Percentiles rank a stretch among this genome's conserved stretches.
Conservation (phyloP, 1,140 invertebrate genomes). For the Zaprionus taronus region DNA sequence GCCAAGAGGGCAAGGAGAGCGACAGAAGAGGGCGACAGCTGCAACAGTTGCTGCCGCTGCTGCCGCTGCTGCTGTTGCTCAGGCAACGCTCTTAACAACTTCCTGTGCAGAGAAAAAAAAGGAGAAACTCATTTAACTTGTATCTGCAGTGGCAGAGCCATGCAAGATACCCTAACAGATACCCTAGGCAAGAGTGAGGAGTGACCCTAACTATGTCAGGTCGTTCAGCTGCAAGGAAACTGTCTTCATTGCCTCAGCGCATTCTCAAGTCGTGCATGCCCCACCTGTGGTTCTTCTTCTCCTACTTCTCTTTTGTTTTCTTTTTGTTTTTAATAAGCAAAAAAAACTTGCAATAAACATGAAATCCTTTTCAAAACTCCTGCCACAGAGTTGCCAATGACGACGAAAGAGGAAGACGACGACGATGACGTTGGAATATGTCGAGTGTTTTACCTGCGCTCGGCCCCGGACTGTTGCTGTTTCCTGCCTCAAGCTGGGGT, state of each 20-base stretch:
- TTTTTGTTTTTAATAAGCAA: conserved; percentile 49
- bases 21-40: not conserved
- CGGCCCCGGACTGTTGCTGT: conserved; percentile 36
- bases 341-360: conserved; percentile 46
- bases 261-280: not conserved
- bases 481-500: conserved; percentile 46
- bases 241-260: not conserved
- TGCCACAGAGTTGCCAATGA: conserved; percentile 40
- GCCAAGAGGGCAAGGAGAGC: conserved; percentile 16
- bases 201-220: not conserved
- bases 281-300: conserved; percentile 28
- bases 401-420: conserved; percentile 4
- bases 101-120: conserved; percentile 38
- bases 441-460: conserved; percentile 4
- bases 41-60: conserved; percentile 30
- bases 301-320: conserved; percentile 26
- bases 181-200: not conserved
- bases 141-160: conserved; percentile 43
- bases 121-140: conserved; percentile 75
- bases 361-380: conserved; percentile 69
- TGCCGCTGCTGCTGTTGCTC: conserved; percentile 6
- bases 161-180: not conserved
- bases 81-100: conserved; percentile 37
- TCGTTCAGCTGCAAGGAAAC: not conserved
- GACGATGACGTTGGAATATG: conserved; percentile 45